phyloP scores from a whole-genome alignment of 2,888 invertebrate species.

The Minunthozetes semirufus region DNA sequence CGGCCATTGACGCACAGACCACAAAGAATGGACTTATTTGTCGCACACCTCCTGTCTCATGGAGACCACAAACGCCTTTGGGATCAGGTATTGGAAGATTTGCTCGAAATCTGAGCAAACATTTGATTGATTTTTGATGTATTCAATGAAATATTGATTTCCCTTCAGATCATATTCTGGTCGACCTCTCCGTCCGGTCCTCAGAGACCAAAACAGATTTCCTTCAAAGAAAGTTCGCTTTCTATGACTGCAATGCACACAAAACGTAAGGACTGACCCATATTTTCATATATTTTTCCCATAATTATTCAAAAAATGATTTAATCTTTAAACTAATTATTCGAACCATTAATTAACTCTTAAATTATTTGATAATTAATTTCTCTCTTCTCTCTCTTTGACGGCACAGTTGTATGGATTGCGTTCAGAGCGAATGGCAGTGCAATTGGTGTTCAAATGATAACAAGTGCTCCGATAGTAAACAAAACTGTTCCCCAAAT shows the following conservation, averaged over 20 bases:
- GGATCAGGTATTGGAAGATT: conserved; percentile 40
- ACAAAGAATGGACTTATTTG: conserved; percentile 75
- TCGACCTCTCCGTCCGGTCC: conserved; percentile 74
- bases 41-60: conserved; percentile 63
- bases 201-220: conserved; percentile 92
- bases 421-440: conserved; percentile 85
- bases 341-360: neutral
- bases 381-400: neutral
- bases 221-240: conserved; percentile 83
- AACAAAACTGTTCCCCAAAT: conserved; percentile 17
- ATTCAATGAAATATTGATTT: too few species aligned
- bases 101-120: neutral
- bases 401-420: conserved; percentile 47
- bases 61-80: conserved; percentile 43
- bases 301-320: neutral
- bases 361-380: conserved; percentile 20
- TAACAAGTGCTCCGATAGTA: conserved; percentile 64
- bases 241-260: conserved; percentile 76
- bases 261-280: conserved; percentile 51
- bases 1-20: conserved; percentile 80
- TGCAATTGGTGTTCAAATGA: conserved; percentile 98
- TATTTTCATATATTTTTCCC: neutral
- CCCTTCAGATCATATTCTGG: conserved; percentile 69
- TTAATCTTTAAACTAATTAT: conserved; percentile 29
- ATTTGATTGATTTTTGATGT: neutral